These are phyloP conservation scores for Pachycephus smyrnensis DNA, from an alignment of 2,888 invertebrate genomes.

Conservation along the genomic window DNA sequence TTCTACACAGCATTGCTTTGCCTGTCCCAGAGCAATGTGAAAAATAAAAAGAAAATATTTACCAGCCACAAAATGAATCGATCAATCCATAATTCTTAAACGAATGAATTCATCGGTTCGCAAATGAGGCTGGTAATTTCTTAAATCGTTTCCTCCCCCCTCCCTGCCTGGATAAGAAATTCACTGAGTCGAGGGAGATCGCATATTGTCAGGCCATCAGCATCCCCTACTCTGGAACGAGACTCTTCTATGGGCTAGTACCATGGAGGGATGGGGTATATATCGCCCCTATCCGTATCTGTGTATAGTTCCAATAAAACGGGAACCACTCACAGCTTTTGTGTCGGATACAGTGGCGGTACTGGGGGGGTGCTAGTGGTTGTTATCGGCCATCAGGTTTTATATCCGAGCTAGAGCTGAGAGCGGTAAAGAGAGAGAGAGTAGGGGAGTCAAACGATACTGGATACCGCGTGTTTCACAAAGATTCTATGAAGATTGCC, in stretches of 20 bases:
- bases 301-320: slow-evolving; percentile 67
- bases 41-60: not conserved
- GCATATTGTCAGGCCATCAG: slow-evolving; percentile 61
- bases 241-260: slow-evolving; percentile 1
- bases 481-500: slow-evolving; percentile 68
- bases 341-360: slow-evolving; percentile 59
- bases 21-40: not conserved
- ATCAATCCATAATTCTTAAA: not conserved
- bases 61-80: not conserved
- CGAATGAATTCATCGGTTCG: slow-evolving; percentile 20
- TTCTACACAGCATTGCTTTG: not conserved
- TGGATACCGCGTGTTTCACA: slow-evolving; percentile 65
- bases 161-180: slow-evolving; percentile 45
- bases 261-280: slow-evolving; percentile 15
- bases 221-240: slow-evolving; percentile 18
- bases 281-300: slow-evolving; percentile 59
- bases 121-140: slow-evolving; percentile 43
- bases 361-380: slow-evolving; percentile 57
- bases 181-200: slow-evolving; percentile 52
- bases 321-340: slow-evolving; percentile 66
- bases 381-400: slow-evolving; percentile 68
- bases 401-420: slow-evolving; percentile 55
- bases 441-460: slow-evolving; percentile 52
- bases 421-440: slow-evolving; percentile 31
- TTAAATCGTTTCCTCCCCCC: slow-evolving; percentile 33